phyloP scores from a whole-genome alignment of 1,140 invertebrate species.

The Ips nitidus region DNA sequence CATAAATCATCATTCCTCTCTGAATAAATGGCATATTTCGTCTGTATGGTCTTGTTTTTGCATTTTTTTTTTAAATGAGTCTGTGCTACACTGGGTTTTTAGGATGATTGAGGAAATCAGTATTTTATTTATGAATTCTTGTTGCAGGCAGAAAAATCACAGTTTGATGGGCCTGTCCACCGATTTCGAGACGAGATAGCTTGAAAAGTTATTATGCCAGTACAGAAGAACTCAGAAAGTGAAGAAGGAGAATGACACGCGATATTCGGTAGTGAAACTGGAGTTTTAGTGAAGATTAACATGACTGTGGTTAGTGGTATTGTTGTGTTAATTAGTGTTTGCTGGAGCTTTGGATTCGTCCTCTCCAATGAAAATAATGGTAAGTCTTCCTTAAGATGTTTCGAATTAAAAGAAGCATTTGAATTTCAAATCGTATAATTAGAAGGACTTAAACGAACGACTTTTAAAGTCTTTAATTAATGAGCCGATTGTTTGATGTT shows the following conservation, averaged over 20 bases:
- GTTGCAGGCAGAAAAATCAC: too few relatives aligned
- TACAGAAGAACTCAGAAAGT: neutral
- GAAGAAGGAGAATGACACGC: conserved; percentile 23
- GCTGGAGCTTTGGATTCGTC: conserved; percentile 2
- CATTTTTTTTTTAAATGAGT: conserved; percentile 4
- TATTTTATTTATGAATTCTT: too few relatives aligned
- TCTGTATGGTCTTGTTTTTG: conserved; percentile 15
- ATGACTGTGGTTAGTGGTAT: conserved; percentile 18
- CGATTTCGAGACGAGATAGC: conserved; percentile 3
- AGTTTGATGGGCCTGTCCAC: too few relatives aligned
- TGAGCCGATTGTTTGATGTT: conserved; percentile 20
- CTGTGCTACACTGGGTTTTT: too few relatives aligned
- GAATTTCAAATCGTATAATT: conserved; percentile 25
- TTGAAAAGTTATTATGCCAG: neutral
- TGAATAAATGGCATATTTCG: conserved; percentile 31
- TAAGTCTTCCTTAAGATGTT: conserved; percentile 9
- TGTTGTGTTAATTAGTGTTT: conserved; percentile 23
- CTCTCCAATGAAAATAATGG: conserved; percentile 15
- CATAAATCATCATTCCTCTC: conserved; percentile 34
- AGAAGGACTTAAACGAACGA: conserved; percentile 14
- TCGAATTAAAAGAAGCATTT: conserved; percentile 8
- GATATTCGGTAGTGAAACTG: conserved; percentile 27
- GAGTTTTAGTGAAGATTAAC: conserved; percentile 10
- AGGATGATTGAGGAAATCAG: too few relatives aligned
- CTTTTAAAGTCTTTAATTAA: conserved; percentile 18